A percentile compares a stretch with the other conserved stretches of the same genome.
Evolutionary conservation across 2,113 vertebrate genomes (phyloP).

Genomic region (Sciurus niger): DNA sequence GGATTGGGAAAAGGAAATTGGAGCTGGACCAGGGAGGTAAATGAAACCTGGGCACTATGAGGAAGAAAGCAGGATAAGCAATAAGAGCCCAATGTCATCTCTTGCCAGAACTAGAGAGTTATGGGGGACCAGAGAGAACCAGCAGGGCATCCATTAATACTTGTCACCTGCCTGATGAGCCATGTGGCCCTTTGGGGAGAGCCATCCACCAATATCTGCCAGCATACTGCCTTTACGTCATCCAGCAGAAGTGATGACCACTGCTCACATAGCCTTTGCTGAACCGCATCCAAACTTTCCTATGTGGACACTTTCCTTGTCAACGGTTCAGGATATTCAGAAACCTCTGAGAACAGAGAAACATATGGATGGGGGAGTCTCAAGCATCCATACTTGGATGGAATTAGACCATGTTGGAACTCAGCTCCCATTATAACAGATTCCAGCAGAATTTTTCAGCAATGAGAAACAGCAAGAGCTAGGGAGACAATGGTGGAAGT

Average conservation of each 20-base stretch:
- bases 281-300: background rate
- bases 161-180: conserved; percentile 20
- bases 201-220: background rate
- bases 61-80: background rate
- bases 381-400: background rate
- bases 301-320: too few relatives aligned
- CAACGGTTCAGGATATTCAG: background rate
- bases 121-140: background rate
- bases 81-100: background rate
- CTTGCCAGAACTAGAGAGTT: background rate
- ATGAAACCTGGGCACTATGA: background rate
- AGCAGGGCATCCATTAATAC: background rate
- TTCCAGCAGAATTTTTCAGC: background rate
- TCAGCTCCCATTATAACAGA: background rate
- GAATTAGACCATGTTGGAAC: background rate
- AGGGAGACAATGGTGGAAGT: background rate
- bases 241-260: background rate
- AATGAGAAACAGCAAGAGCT: background rate
- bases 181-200: background rate
- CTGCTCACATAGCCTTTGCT: background rate
- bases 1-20: background rate
- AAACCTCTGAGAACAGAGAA: background rate
- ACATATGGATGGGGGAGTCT: background rate
- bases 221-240: background rate
- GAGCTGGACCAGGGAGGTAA: background rate